Evolutionary conservation across 2,113 vertebrate species (phyloP).

Genomic region (Rhynchopsitta pachyrhyncha): DNA sequence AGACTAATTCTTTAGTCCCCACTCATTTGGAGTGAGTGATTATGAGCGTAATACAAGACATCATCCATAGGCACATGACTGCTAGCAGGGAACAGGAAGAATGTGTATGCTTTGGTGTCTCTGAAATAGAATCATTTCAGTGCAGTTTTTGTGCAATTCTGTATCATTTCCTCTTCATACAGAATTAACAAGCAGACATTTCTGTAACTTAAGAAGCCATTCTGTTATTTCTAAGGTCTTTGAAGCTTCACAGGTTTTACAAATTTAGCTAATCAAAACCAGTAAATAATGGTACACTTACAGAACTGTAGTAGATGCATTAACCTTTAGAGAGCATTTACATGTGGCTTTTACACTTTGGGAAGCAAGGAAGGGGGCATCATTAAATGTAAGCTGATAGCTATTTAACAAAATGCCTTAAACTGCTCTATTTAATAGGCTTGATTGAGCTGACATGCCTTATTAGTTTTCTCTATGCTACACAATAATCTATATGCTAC

Average conservation of each 20-base stretch:
- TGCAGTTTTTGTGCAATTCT: not conserved
- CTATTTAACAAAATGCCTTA: slow-evolving; percentile 37
- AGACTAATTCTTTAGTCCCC: not conserved
- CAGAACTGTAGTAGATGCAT: slow-evolving; percentile 16
- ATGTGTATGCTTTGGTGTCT: not conserved
- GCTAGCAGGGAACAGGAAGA: not conserved
- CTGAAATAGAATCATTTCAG: slow-evolving; percentile 17
- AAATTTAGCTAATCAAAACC: slow-evolving; percentile 10
- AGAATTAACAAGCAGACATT: not conserved
- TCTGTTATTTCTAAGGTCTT: not conserved
- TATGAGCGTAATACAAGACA: not conserved
- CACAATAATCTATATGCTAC: slow-evolving; percentile 37
- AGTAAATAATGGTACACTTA: slow-evolving; percentile 13
- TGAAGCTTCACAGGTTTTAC: not conserved
- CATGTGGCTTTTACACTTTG: not conserved
- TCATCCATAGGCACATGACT: not conserved
- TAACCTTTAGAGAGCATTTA: slow-evolving; percentile 13
- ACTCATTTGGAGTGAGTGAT: not conserved
- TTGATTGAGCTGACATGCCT: slow-evolving; percentile 28
- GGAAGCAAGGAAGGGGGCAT: not conserved
- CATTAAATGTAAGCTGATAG: slow-evolving; percentile 29
- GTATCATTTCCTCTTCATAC: not conserved
- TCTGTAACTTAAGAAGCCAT: slow-evolving; percentile 7
- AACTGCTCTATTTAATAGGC: slow-evolving; percentile 34
- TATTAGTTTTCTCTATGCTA: slow-evolving; percentile 54